Percentiles rank a stretch among this genome's conserved stretches.
Conservation (phyloP, 2,888 invertebrate species). For the Uropetala carovei region DNA sequence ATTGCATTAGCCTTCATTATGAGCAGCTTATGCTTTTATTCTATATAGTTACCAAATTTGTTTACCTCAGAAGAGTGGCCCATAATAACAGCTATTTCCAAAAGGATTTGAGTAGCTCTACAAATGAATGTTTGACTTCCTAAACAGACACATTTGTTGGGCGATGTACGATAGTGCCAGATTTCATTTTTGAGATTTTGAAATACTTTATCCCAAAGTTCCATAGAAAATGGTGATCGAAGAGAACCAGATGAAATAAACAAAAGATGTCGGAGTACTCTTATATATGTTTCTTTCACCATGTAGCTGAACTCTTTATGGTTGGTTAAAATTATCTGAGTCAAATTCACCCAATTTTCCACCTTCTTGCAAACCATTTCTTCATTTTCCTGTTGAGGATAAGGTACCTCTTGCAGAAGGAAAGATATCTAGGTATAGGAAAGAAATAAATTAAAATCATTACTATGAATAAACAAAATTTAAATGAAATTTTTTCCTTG, state of each 20-base stretch:
- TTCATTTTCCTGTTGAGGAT: constrained; percentile 39
- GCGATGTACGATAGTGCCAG: neutral
- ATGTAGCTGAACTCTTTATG: neutral
- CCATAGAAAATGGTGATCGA: neutral
- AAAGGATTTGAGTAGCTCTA: constrained; percentile 40
- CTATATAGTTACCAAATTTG: neutral
- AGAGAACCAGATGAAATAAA: constrained; percentile 21
- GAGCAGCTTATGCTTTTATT: too few relatives aligned
- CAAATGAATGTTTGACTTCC: neutral
- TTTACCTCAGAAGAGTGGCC: constrained; percentile 28
- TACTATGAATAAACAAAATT: too few relatives aligned
- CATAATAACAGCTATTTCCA: constrained; percentile 20
- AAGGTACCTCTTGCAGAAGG: constrained; percentile 36
- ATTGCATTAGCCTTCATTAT: too few relatives aligned
- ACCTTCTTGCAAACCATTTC: constrained; percentile 9
- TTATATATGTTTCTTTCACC: constrained; percentile 43
- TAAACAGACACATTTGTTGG: neutral
- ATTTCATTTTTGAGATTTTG: neutral
- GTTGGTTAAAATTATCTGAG: neutral
- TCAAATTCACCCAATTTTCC: constrained; percentile 38
- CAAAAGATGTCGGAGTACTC: constrained; percentile 29
- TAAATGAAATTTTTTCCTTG: too few relatives aligned
- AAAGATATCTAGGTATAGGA: constrained; percentile 66
- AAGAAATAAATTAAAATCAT: neutral
- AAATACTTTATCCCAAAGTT: neutral